phyloP scores from a whole-genome alignment of 2,888 invertebrate genomes.

The Lutraria lutraria region DNA sequence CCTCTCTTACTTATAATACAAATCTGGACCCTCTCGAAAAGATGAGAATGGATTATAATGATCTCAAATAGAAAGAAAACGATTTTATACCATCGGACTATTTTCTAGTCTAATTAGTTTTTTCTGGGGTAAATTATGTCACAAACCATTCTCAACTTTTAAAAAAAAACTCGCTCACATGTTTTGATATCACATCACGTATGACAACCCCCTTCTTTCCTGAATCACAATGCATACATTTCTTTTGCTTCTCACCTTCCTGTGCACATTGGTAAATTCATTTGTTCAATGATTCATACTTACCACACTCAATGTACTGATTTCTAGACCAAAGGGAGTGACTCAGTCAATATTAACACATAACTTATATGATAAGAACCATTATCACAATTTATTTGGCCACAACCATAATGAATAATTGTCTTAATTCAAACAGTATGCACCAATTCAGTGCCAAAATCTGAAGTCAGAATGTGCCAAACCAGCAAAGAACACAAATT shows the following conservation, averaged over 20 bases:
- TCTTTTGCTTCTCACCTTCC: neutral
- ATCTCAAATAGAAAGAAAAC: slow-evolving; percentile 1
- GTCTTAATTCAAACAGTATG: neutral
- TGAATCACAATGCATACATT: neutral
- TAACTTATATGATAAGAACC: no score
- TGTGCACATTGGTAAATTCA: neutral
- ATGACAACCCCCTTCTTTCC: neutral
- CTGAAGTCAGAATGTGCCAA: slow-evolving; percentile 14
- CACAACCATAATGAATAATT: neutral
- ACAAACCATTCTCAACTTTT: neutral
- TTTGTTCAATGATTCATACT: no score
- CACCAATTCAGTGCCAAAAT: slow-evolving; percentile 34
- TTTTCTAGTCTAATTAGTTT: neutral
- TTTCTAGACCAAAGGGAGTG: neutral
- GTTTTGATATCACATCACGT: neutral
- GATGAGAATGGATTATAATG: neutral
- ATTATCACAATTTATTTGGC: neutral
- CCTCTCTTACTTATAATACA: neutral
- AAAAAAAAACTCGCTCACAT: neutral
- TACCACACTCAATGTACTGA: neutral
- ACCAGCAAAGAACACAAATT: neutral
- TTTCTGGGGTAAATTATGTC: neutral
- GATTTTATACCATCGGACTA: neutral
- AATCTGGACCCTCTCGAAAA: neutral
- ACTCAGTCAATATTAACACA: neutral